Percentiles rank a stretch among this genome's conserved stretches.
Conservation (phyloP, 2,797 vertebrate species). For the Dallia pectoralis region DNA sequence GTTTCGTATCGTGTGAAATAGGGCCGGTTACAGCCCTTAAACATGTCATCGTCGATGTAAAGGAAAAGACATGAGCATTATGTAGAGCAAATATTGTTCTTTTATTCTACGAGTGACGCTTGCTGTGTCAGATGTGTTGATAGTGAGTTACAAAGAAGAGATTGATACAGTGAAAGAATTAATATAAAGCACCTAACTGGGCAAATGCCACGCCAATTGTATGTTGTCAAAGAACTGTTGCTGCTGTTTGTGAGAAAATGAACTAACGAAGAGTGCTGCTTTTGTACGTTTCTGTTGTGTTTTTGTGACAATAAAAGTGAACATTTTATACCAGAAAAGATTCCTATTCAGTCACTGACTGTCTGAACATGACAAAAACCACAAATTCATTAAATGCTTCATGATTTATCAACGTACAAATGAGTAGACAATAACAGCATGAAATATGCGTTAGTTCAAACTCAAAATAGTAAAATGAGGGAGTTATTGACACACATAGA, state of each 20-base stretch:
- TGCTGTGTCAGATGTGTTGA: constrained; percentile 70
- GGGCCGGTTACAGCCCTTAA: constrained; percentile 65
- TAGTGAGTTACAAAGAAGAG: constrained; percentile 68
- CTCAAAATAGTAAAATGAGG: constrained; percentile 45
- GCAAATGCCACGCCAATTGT: constrained; percentile 73
- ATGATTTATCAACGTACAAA: neutral
- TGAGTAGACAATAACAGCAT: constrained; percentile 32
- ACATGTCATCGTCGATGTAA: constrained; percentile 69
- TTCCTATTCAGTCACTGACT: constrained; percentile 10
- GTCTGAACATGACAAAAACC: neutral
- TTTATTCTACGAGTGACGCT: constrained; percentile 66
- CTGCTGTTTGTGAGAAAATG: constrained; percentile 76
- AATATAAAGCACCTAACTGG: constrained; percentile 64
- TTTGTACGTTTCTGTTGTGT: constrained; percentile 80
- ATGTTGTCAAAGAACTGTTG: constrained; percentile 73
- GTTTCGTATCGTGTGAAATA: constrained; percentile 72
- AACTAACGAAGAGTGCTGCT: constrained; percentile 80
- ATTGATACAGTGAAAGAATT: constrained; percentile 51
- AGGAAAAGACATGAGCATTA: constrained; percentile 43
- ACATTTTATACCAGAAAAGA: constrained; percentile 63
- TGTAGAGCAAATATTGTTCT: constrained; percentile 48
- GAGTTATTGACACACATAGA: constrained; percentile 33
- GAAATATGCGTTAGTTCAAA: constrained; percentile 68
- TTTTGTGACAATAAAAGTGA: constrained; percentile 84
- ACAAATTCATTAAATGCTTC: neutral